Base-by-base conservation (phyloP, 2,113 vertebrate species). In the Poicephalus gulielmi region DNA sequence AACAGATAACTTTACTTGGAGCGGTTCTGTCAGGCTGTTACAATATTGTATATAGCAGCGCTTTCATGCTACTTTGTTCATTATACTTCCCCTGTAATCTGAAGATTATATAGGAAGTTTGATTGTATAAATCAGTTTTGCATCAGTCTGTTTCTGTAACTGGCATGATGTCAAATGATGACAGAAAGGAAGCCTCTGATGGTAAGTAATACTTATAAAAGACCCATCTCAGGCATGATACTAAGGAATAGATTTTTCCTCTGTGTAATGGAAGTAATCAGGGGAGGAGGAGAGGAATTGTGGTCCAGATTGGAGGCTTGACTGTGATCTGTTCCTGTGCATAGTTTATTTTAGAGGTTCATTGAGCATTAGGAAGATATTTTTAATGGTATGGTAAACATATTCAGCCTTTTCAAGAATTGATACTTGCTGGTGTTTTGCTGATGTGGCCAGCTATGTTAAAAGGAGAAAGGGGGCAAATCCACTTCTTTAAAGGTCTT, bases 331-430 rank as follows among this genome's bases (percentile, higher is more conserved):
- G 44, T 77, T 76, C 43, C 93, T 91, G 43, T 63, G 49, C 47
- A 23, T 7, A 37, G 59, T 83, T 97, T 94, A 63, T 90, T 86
- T 76, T 94, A 84, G 64, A 76, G 91, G 66, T 89, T 96, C 93
- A 68, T 37, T 87, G 73, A 94, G 79, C 94, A 52, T 88, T 46
- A 50, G 78, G 90, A 70, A 69, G 68, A 25, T 89, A 23, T 49
- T 90, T 80, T 76, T 87, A 81, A 74, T 80, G 47, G 27, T 43
- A 28, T 28, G 35, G 44, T 77, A 88, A 94, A 76, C 33, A 37
- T 47, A 46, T 22, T 90, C 43, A 76, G 17, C 52, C 47, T 91
- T 47, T 74, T 49, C 59, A 64, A 9, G 71, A 75, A 13, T 6
- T 79, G 79, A 13, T 82, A 37, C 39, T 63, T 67, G 9, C 33